These are phyloP conservation scores for Orthosia gothica DNA, from an alignment of 2,888 invertebrate species.

Conservation along the genomic window DNA sequence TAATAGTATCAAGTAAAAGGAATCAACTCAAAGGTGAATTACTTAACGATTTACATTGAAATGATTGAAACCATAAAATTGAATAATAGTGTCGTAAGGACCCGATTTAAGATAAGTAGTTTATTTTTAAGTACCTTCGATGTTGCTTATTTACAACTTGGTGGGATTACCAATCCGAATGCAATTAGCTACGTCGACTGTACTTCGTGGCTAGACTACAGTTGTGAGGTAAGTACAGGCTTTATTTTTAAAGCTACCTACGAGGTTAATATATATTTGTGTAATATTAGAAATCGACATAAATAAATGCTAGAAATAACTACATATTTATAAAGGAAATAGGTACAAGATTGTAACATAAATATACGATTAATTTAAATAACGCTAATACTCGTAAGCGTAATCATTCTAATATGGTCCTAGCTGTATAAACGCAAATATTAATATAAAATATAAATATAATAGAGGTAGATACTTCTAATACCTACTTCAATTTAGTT, in stretches of 20 bases:
- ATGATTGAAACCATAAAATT: conserved; percentile 38
- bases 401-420: too few relatives aligned
- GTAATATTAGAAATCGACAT: neutral
- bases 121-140: neutral
- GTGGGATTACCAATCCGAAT: conserved; percentile 3
- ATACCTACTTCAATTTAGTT: too few relatives aligned
- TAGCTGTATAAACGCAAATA: neutral
- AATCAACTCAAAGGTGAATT: neutral
- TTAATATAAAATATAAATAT: too few relatives aligned
- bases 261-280: neutral
- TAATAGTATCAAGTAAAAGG: neutral
- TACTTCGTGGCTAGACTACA: neutral
- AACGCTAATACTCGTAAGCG: neutral
- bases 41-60: conserved; percentile 22
- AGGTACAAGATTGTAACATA: neutral
- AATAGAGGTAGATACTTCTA: too few relatives aligned
- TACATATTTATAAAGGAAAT: neutral
- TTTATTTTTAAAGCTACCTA: neutral
- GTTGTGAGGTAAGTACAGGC: neutral
- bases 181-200: neutral
- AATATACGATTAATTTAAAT: neutral
- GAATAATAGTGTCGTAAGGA: neutral
- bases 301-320: neutral
- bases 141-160: conserved; percentile 5
- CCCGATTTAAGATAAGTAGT: conserved; percentile 4